Conservation (phyloP, 2,888 invertebrate species). For the Eupsilia transversa region DNA sequence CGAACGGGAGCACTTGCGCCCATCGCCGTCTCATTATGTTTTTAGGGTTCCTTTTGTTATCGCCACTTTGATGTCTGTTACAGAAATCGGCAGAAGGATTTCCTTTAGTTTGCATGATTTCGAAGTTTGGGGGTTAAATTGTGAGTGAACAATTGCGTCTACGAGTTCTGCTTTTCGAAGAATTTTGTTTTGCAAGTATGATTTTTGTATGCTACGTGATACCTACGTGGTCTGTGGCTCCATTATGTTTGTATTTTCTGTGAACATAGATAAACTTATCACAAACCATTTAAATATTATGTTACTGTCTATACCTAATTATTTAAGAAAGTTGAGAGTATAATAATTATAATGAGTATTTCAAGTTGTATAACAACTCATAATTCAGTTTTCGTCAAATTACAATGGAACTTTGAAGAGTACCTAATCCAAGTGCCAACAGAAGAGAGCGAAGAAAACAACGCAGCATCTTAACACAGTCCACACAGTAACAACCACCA, state of each 20-base stretch:
- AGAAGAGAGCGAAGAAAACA: too few species aligned
- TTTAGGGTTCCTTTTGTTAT: conserved; percentile 89
- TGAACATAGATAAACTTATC: background rate
- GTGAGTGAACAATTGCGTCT: conserved; percentile 53
- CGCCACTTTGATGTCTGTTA: conserved; percentile 86
- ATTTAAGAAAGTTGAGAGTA: background rate
- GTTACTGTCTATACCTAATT: background rate
- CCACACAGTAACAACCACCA: conserved; percentile 7
- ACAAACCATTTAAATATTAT: background rate
- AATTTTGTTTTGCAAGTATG: conserved; percentile 18
- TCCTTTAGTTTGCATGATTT: conserved; percentile 81
- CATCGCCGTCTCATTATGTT: conserved; percentile 88
- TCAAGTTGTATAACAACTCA: background rate
- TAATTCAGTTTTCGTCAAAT: background rate
- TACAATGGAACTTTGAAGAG: background rate
- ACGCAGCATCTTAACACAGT: conserved; percentile 9
- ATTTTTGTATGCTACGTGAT: background rate
- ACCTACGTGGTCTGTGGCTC: background rate
- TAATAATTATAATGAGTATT: background rate
- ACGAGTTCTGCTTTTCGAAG: conserved; percentile 8
- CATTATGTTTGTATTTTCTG: background rate
- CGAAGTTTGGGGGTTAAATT: conserved; percentile 68
- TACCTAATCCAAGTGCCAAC: background rate
- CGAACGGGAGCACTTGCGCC: conserved; percentile 88
- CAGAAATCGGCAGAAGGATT: conserved; percentile 84